Evolutionary conservation across 2,113 vertebrate species (phyloP), one percentile per base, ranked within the genome.

Genomic region (Galemys pyrenaicus): DNA sequence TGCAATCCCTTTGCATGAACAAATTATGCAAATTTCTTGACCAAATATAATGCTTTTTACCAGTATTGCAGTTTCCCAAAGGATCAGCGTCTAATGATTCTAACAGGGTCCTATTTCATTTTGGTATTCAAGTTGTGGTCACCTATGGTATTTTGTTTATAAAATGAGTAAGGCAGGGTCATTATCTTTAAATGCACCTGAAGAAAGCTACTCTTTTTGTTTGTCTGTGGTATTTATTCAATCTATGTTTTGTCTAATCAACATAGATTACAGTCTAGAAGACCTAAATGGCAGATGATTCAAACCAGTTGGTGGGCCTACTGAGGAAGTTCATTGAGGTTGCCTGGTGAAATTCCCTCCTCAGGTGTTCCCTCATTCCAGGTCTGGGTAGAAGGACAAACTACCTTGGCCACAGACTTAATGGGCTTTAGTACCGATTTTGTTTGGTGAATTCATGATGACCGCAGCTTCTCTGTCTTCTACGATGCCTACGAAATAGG

Each of bases 41-140:
- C 24, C 90, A 95, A 90, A 86, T 87, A 65, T 68, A 80, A 67
- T 75, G 44, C 65, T 71, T 85, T 88, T 92, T 46, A 60, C 44
- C 58, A 78, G 17, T 71, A 74, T 81, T 26, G 35, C 30, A 67
- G 24, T 73, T 85, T 93, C 28, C 41, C 20, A 49, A 68, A 49
- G 46, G n/a, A 64, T 65, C 49, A 64, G n/a, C 41, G 41, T 91
- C 41, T 60, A 84, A n/a, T 65, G 22, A 89, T 54, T 84, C 30
- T 46, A 56, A 37, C 9, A 17, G 87, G 87, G 10, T 86, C 65
- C 46, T 73, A 12, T 26, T 37, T 68, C 17, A 49, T 58, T 30
- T 83, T 92, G 30, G 39, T 64, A 64, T 92, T 95, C 26, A 84
- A 96, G n/a, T 74, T 51, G 32, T 68, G 46, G 24, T 71, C 24